Conservation (phyloP, 2,888 invertebrate genomes). For the Elegia similella region DNA sequence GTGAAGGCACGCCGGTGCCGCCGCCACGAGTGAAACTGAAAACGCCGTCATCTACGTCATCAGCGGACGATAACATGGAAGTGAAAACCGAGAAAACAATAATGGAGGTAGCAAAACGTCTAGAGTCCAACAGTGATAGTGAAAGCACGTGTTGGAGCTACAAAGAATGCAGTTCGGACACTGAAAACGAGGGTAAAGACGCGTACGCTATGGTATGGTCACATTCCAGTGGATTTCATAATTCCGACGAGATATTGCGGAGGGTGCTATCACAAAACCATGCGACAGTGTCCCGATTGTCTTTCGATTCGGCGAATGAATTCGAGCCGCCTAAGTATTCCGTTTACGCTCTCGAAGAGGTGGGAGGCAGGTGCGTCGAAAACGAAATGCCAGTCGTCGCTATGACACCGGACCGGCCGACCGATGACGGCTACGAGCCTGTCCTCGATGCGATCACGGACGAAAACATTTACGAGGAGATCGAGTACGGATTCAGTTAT, state of each 20-base stretch:
- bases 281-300: slow-evolving; percentile 63
- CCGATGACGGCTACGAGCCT: slow-evolving; percentile 74
- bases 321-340: slow-evolving; percentile 58
- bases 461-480: slow-evolving; percentile 77
- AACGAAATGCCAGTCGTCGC: slow-evolving; percentile 55
- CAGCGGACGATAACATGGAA: slow-evolving; percentile 48
- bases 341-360: slow-evolving; percentile 68
- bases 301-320: slow-evolving; percentile 66
- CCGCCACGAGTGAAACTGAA: slow-evolving; percentile 54
- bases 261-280: slow-evolving; percentile 59
- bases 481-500: slow-evolving; percentile 64
- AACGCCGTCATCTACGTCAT: slow-evolving; percentile 45
- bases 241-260: slow-evolving; percentile 64
- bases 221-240: slow-evolving; percentile 72
- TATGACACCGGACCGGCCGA: slow-evolving; percentile 71
- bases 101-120: slow-evolving; percentile 34
- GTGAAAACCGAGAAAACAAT: slow-evolving; percentile 34
- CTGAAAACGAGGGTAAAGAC: slow-evolving; percentile 46
- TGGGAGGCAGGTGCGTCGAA: slow-evolving; percentile 69
- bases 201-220: slow-evolving; percentile 70
- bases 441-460: slow-evolving; percentile 69
- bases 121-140: slow-evolving; percentile 62
- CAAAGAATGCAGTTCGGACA: slow-evolving; percentile 63
- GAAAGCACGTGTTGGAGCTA: slow-evolving; percentile 76
- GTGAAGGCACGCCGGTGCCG: slow-evolving; percentile 54